phyloP scores from a whole-genome alignment of 2,888 invertebrate species.

The Seladonia tumulorum region DNA sequence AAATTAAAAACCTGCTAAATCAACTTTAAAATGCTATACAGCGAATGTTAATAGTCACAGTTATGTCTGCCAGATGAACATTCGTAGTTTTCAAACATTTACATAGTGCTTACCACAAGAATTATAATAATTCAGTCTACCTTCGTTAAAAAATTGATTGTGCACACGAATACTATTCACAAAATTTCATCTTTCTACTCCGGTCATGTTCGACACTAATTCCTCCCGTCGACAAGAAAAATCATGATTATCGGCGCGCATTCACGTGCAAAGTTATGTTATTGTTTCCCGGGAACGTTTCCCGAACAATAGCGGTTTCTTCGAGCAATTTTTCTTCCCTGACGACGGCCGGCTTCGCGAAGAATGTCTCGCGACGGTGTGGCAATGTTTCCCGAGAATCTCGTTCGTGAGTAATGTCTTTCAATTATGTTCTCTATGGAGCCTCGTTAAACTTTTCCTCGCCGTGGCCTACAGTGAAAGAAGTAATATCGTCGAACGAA shows the following conservation, averaged over 20 bases:
- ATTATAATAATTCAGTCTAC: background rate
- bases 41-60: no score
- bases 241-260: background rate
- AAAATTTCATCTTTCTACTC: background rate
- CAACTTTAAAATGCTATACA: no score
- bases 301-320: background rate
- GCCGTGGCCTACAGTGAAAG: background rate
- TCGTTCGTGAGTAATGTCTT: background rate
- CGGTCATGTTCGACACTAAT: background rate
- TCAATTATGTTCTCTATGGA: conserved; percentile 2
- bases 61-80: no score
- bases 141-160: background rate
- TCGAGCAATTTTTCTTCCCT: background rate
- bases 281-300: background rate
- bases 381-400: background rate
- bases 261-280: background rate
- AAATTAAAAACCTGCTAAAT: no score
- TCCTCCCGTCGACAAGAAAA: background rate
- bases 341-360: background rate
- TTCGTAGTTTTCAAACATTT: no score
- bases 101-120: no score
- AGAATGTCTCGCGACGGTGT: background rate
- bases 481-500: background rate
- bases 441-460: background rate
- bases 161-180: background rate